Evolutionary conservation across 2,797 vertebrate genomes (phyloP), one percentile per base, ranked within the genome.

Genomic region (Rhinella marina): DNA sequence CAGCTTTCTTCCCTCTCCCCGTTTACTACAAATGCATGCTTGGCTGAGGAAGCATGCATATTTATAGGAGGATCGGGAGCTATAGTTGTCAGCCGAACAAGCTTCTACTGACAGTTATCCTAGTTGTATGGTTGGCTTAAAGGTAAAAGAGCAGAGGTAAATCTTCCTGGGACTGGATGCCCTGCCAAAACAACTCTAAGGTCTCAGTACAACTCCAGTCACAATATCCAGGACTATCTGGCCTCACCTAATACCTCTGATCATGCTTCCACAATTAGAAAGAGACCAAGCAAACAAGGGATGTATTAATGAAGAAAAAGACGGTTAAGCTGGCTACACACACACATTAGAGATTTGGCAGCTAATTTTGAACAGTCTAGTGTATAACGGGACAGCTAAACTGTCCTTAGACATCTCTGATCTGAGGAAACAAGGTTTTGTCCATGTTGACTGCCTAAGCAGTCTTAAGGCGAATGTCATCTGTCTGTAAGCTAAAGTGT

Each of bases 271-370:
- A 70, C 66, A 29, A 29, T 32, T 17, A 70, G 27, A 70, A 70
- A 70, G 5, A 70, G 41, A 41, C 41, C 16, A 3, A 13, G 10
- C n/a, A 25, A 27, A 25, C 2, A 10, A 7, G 10, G 27, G 14
- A 72, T 72, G 41, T 41, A 13, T 41, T 72, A 41, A 48, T 19
- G 70, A 17, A 72, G 70, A 1, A 41, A 72, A 48, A 9, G 8
- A 19, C 70, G 19, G 29, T 50, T 75, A 23, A 50, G 72, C 72
- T 75, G 41, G 32, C 41, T 75, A n/a, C 50, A 50, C 5, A 21
- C 72, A 41, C 72, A 41, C 32, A 10, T 41, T 32, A 73, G 72
- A 75, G 72, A 75, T 75, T 75, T 75, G 72, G 13, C 41, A 48
- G 21, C 72, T 75, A 75, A 75, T 75, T 75, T 19, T 48, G 23